These are phyloP conservation scores for Leptothorax acervorum DNA, from an alignment of 2,888 invertebrate genomes.

Conservation along the genomic window DNA sequence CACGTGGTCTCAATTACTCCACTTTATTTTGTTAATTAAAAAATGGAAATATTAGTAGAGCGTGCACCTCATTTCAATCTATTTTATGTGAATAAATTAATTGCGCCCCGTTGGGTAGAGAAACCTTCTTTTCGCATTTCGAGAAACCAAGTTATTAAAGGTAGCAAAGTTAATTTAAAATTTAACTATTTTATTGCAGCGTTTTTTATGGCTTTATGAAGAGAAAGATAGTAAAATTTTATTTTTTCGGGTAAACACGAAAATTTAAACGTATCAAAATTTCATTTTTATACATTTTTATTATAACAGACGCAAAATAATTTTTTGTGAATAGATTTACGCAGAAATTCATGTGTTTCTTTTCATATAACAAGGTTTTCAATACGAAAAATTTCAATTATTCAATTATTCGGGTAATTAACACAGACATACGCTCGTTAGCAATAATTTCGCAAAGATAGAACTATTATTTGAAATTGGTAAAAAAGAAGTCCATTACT, in stretches of 20 bases:
- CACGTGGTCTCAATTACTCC: background rate
- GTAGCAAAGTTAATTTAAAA: conserved; percentile 17
- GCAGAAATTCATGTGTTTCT: background rate
- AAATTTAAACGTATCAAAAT: background rate
- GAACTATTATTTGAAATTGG: background rate
- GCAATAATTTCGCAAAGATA: background rate
- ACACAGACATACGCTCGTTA: background rate
- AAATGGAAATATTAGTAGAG: conserved; percentile 14
- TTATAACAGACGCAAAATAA: background rate
- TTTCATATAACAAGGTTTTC: background rate
- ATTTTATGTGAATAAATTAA: conserved; percentile 22
- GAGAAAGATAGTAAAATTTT: background rate
- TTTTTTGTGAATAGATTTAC: background rate
- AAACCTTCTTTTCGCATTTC: background rate
- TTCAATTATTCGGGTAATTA: background rate
- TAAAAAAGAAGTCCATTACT: background rate
- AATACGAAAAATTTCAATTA: background rate
- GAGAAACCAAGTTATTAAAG: conserved; percentile 15
- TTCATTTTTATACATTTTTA: conserved; percentile 6
- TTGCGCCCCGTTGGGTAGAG: background rate
- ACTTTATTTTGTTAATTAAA: conserved; percentile 31
- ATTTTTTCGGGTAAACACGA: background rate
- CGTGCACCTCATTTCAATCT: background rate
- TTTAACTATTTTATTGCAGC: background rate
- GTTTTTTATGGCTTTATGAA: background rate